These are phyloP conservation scores for Elachura formosa DNA, from an alignment of 2,113 vertebrate species.

Conservation along the genomic window DNA sequence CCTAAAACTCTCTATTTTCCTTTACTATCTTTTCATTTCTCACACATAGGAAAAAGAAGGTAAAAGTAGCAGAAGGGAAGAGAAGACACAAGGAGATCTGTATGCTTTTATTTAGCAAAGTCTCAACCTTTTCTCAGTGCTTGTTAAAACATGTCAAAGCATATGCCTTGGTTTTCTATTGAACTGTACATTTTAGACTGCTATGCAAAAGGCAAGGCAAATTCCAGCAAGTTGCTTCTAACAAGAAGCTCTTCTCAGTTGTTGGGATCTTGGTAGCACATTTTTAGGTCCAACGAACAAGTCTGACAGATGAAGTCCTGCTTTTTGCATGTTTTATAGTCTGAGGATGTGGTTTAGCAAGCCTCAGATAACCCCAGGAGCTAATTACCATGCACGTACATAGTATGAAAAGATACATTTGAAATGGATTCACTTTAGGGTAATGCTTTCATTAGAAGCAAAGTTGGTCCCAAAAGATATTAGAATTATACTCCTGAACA, in stretches of 20 bases:
- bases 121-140: background rate
- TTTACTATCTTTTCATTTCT: background rate
- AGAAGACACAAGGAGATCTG: background rate
- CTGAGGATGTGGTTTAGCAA: background rate
- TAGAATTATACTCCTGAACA: background rate
- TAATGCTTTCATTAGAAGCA: background rate
- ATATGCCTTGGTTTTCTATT: background rate
- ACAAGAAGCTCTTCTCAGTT: background rate
- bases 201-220: background rate
- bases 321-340: background rate
- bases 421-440: background rate
- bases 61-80: background rate
- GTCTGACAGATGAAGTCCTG: background rate
- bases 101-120: background rate
- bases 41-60: accelerated
- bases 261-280: background rate
- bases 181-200: background rate
- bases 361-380: background rate
- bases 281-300: background rate
- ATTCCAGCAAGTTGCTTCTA: background rate
- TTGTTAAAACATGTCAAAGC: background rate
- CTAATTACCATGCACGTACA: background rate
- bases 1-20: background rate
- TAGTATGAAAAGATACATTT: background rate
- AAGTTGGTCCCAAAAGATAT: background rate